These are phyloP conservation scores for Silurus meridionalis DNA, from an alignment of 2,113 vertebrate genomes.

Conservation along the genomic window DNA sequence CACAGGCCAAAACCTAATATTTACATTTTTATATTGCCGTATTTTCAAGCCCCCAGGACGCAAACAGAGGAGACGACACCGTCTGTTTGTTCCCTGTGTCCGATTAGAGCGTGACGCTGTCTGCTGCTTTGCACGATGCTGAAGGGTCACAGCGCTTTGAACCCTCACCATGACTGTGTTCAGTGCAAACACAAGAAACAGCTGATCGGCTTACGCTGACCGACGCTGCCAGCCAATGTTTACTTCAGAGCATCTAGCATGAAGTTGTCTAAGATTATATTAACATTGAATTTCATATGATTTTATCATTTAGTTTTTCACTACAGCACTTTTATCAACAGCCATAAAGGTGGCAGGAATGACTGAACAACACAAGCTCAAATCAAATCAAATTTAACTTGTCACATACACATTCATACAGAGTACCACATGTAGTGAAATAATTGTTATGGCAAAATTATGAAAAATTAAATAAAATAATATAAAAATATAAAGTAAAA, in stretches of 20 bases:
- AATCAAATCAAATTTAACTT: not conserved
- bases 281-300: not conserved
- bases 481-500: too few species aligned
- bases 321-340: not conserved
- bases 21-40: constrained; percentile 62
- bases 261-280: not conserved
- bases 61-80: constrained; percentile 49
- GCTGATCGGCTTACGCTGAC: constrained; percentile 27
- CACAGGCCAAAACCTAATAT: constrained; percentile 56
- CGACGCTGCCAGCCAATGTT: not conserved
- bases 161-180: constrained; percentile 37
- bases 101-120: constrained; percentile 52
- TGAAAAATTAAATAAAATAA: too few species aligned
- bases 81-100: constrained; percentile 51
- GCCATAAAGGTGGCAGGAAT: not conserved
- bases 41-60: constrained; percentile 53
- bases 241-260: too few species aligned
- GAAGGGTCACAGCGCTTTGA: constrained; percentile 41
- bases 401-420: too few species aligned
- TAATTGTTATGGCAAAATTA: too few species aligned
- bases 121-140: constrained; percentile 15
- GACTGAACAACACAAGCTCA: not conserved
- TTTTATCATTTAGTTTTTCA: not conserved
- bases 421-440: too few species aligned
- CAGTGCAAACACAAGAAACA: constrained; percentile 21